Conservation (phyloP, 2,797 vertebrate genomes). For the Pseudopleuronectes americanus region DNA sequence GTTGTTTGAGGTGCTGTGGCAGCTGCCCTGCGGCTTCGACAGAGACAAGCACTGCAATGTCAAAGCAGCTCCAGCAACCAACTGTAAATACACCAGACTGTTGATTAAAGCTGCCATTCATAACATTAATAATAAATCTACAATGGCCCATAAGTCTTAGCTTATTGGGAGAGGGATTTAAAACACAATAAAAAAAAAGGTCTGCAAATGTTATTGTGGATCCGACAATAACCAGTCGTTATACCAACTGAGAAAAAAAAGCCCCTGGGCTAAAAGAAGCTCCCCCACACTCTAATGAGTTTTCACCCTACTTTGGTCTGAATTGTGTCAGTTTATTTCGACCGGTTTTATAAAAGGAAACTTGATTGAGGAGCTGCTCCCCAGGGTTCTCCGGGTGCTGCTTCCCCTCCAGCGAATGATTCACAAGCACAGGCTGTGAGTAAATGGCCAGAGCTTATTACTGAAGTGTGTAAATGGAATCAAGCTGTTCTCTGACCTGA, state of each 20-base stretch:
- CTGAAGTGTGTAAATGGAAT: constrained; percentile 75
- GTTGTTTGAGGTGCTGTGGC: constrained; percentile 26
- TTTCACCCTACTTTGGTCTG: constrained; percentile 62
- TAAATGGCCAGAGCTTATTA: constrained; percentile 65
- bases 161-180: constrained; percentile 42
- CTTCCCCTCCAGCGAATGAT: constrained; percentile 56
- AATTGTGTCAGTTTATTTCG: constrained; percentile 73
- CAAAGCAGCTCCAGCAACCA: constrained; percentile 15
- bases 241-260: constrained; percentile 43
- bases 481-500: constrained; percentile 72
- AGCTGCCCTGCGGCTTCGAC: constrained; percentile 18
- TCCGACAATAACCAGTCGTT: constrained; percentile 25
- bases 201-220: constrained; percentile 26
- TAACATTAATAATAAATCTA: constrained; percentile 36
- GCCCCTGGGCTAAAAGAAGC: constrained; percentile 52
- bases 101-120: constrained; percentile 51
- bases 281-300: constrained; percentile 66
- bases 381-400: constrained; percentile 35
- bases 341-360: constrained; percentile 75
- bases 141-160: constrained; percentile 32
- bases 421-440: constrained; percentile 54
- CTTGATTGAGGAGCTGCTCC: constrained; percentile 69
- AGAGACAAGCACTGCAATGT: constrained; percentile 17
- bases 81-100: constrained; percentile 40
- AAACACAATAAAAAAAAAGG: constrained; percentile 25